phyloP scores from a whole-genome alignment of 2,888 invertebrate species.

The Caenorhabditis sp. region DNA sequence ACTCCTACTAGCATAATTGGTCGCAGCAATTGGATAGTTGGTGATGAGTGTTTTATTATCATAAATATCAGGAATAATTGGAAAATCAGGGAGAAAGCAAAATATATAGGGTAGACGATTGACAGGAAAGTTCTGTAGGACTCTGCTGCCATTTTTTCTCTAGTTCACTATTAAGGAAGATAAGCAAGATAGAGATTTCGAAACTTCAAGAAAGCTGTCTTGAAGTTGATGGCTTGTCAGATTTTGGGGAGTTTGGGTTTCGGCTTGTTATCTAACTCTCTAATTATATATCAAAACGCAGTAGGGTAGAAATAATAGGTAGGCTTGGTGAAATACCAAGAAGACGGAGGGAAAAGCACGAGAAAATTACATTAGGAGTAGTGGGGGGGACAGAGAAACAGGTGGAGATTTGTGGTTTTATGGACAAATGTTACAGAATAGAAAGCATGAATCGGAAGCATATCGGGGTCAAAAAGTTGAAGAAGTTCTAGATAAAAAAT shows the following conservation, averaged over 20 bases:
- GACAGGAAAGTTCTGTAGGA: neutral
- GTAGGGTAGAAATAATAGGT: constrained; percentile 1
- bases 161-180: too few species aligned
- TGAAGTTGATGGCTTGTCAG: too few species aligned
- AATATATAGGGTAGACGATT: constrained; percentile 26
- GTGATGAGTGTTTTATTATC: constrained; percentile 34
- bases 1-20: constrained; percentile 11
- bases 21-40: constrained; percentile 28
- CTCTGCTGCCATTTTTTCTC: constrained; percentile 16
- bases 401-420: neutral
- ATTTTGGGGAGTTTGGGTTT: too few species aligned
- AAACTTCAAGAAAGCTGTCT: too few species aligned
- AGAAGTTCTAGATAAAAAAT: neutral
- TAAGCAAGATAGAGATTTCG: too few species aligned
- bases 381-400: neutral
- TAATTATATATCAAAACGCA: neutral
- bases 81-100: neutral
- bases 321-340: constrained; percentile 3
- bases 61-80: constrained; percentile 24
- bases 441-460: neutral
- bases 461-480: neutral
- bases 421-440: too few species aligned
- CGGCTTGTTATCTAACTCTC: neutral
- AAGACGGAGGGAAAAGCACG: neutral
- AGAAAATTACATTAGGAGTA: neutral